Evolutionary conservation across 2,113 vertebrate genomes (phyloP).

Genomic region (Crotalus helleri): DNA sequence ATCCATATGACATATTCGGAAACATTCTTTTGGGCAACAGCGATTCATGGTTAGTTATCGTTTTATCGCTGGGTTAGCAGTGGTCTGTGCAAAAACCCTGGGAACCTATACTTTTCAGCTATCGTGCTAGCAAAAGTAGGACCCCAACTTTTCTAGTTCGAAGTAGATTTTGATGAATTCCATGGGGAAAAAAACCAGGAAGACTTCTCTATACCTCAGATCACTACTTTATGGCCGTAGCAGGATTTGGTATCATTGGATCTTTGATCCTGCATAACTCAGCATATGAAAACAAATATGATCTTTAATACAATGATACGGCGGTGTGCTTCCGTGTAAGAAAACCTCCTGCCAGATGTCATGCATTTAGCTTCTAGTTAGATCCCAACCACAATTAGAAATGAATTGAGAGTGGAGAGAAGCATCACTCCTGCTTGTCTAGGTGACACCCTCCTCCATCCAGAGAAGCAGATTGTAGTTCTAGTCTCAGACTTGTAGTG

Average conservation of each 20-base stretch:
- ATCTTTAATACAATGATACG: background rate
- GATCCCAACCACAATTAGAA: too few species aligned
- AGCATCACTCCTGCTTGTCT: too few species aligned
- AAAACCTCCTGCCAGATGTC: too few species aligned
- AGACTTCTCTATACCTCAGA: background rate
- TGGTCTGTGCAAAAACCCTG: background rate
- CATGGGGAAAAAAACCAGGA: background rate
- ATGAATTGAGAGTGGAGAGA: too few species aligned
- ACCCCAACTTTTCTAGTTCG: background rate
- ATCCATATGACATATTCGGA: background rate
- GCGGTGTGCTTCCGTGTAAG: too few species aligned
- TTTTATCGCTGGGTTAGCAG: background rate
- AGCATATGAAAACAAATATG: background rate
- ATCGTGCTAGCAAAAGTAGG: background rate
- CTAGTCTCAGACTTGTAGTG: background rate
- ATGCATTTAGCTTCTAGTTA: too few species aligned
- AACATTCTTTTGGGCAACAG: background rate
- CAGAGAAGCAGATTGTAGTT: too few species aligned
- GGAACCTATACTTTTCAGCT: background rate
- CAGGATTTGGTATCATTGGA: background rate
- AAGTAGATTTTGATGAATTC: background rate
- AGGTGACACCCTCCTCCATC: too few species aligned
- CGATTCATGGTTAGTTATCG: background rate
- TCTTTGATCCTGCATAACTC: background rate
- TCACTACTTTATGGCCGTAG: background rate